A percentile compares a stretch with the other conserved stretches of the same genome.
These are phyloP conservation scores for Choloepus hoffmanni DNA, from an alignment of 2,113 vertebrate species.

Conservation along the genomic window DNA sequence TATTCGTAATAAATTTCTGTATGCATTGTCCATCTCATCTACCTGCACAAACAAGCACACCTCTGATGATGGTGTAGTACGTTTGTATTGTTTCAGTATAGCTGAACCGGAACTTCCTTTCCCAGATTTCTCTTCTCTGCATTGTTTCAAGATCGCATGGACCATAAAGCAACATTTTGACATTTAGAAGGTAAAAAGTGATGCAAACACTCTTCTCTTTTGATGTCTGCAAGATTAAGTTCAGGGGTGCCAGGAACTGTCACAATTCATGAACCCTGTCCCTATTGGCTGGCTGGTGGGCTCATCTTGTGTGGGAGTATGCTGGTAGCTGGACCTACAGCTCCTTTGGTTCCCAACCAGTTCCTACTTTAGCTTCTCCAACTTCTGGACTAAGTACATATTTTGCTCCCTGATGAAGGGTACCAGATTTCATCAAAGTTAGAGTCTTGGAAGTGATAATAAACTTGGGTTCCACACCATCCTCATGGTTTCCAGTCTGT, in stretches of 20 bases:
- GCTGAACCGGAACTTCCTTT: not conserved
- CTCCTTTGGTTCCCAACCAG: not conserved
- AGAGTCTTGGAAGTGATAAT: not conserved
- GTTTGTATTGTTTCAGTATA: not conserved
- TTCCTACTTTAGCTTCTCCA: not conserved
- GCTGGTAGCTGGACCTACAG: not conserved
- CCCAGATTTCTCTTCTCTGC: not conserved
- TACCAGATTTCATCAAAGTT: not conserved
- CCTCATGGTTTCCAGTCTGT: not conserved
- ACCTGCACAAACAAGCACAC: not conserved
- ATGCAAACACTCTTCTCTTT: not conserved
- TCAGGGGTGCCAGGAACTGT: not conserved
- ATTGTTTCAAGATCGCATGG: not conserved
- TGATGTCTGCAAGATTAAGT: not conserved
- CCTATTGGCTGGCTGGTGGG: no score
- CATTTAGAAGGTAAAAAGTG: not conserved
- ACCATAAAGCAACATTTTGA: not conserved
- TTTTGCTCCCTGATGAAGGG: not conserved
- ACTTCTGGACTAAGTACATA: not conserved
- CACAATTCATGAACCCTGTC: not conserved
- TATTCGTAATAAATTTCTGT: not conserved
- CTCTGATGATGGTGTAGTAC: not conserved
- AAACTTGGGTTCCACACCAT: not conserved
- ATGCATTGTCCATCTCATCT: not conserved
- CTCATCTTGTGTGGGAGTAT: not conserved